phyloP scores from a whole-genome alignment of 2,797 vertebrate genomes.

The Synanceia verrucosa region DNA sequence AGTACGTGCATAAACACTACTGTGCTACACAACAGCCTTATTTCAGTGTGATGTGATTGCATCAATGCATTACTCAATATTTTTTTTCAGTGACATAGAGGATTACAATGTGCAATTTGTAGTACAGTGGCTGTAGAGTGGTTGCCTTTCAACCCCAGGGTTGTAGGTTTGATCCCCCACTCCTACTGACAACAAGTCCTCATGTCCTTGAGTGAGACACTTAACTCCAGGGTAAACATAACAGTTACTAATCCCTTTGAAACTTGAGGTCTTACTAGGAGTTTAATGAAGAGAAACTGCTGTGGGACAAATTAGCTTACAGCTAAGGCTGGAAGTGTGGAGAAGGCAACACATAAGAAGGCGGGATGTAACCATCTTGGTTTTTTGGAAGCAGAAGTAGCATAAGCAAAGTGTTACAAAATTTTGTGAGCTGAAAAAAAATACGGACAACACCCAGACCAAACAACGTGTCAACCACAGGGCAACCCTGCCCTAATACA shows the following conservation, averaged over 20 bases:
- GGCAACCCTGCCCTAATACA: too few species aligned
- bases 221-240: too few species aligned
- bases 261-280: not conserved
- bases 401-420: not conserved
- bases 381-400: not conserved
- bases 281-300: not conserved
- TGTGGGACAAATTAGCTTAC: not conserved
- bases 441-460: accelerated
- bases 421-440: not conserved
- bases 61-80: not conserved
- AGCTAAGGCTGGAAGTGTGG: not conserved
- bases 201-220: too few species aligned
- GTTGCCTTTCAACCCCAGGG: too few species aligned
- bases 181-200: too few species aligned
- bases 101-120: too few species aligned
- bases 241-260: not conserved
- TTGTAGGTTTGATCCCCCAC: too few species aligned
- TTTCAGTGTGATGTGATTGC: not conserved
- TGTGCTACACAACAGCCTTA: not conserved
- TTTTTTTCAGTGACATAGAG: too few species aligned
- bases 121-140: too few species aligned
- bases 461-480: not conserved
- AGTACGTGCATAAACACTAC: not conserved
- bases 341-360: not conserved
- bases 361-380: accelerated